These are phyloP conservation scores for Adelphocoris suturalis DNA, from an alignment of 2,888 invertebrate genomes.

Conservation along the genomic window DNA sequence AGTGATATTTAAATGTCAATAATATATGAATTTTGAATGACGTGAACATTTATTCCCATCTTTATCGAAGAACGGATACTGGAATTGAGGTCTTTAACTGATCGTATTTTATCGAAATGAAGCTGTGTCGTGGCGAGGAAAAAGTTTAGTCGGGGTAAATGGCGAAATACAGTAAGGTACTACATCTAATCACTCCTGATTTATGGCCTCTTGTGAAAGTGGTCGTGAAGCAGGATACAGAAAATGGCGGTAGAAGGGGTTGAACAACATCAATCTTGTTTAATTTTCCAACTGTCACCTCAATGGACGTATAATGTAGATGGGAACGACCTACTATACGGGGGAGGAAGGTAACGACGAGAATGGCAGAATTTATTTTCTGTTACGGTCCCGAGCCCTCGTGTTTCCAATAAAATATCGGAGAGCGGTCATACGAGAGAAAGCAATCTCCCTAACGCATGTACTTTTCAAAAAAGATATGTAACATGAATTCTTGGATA, in stretches of 20 bases:
- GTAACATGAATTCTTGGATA: neutral
- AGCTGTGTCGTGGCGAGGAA: no score
- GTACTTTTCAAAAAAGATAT: neutral
- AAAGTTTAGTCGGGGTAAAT: no score
- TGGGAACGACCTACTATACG: constrained; percentile 4
- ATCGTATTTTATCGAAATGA: no score
- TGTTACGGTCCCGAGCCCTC: neutral
- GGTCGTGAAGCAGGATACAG: neutral
- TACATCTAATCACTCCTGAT: constrained; percentile 48
- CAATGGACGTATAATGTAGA: constrained; percentile 62
- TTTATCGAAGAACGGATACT: no score
- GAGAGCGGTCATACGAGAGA: neutral
- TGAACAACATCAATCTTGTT: constrained; percentile 53
- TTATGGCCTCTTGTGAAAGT: constrained; percentile 32
- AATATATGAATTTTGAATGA: no score
- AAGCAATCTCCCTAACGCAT: neutral
- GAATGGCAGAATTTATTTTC: neutral
- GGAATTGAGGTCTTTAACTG: no score
- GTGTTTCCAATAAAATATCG: constrained; percentile 16
- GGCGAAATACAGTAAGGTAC: neutral
- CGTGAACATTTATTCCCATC: no score
- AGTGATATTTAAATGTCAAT: no score
- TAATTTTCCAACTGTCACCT: constrained; percentile 63
- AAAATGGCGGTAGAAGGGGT: constrained; percentile 1
- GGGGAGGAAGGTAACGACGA: constrained; percentile 2